A percentile compares a stretch with the other conserved stretches of the same genome.
Evolutionary conservation across 2,113 vertebrate genomes (phyloP).

Genomic region (Herpetotheres cachinnans): DNA sequence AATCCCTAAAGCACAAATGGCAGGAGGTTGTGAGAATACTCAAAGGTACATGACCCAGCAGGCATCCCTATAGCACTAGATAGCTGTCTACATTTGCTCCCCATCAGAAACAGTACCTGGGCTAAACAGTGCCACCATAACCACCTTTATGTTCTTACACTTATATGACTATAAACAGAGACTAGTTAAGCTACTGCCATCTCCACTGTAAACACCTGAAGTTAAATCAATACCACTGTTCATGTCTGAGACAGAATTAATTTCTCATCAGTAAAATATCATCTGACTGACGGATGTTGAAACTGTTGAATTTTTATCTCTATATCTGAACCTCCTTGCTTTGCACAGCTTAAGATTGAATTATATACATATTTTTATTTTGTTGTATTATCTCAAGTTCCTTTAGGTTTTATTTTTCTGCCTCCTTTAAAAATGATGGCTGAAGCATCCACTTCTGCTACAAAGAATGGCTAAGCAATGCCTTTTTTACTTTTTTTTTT

Average conservation of each 20-base stretch:
- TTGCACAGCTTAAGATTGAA: neutral
- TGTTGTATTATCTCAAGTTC: neutral
- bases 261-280: neutral
- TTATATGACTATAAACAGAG: neutral
- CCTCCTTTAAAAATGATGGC: neutral
- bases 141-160: neutral
- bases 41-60: accelerated
- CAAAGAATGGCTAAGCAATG: neutral
- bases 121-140: neutral
- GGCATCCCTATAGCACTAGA: neutral
- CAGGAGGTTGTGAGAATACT: neutral
- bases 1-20: neutral
- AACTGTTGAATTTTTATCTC: neutral
- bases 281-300: neutral
- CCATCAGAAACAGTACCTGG: neutral
- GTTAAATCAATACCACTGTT: neutral
- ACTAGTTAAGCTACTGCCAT: neutral
- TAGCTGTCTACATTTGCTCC: neutral
- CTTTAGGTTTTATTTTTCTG: neutral
- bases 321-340: neutral
- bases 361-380: neutral
- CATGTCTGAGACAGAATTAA: neutral
- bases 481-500: neutral
- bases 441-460: neutral
- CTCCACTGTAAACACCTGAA: neutral